These are phyloP conservation scores for Scaptomyza parva DNA, from an alignment of 2,888 invertebrate genomes.

Conservation along the genomic window DNA sequence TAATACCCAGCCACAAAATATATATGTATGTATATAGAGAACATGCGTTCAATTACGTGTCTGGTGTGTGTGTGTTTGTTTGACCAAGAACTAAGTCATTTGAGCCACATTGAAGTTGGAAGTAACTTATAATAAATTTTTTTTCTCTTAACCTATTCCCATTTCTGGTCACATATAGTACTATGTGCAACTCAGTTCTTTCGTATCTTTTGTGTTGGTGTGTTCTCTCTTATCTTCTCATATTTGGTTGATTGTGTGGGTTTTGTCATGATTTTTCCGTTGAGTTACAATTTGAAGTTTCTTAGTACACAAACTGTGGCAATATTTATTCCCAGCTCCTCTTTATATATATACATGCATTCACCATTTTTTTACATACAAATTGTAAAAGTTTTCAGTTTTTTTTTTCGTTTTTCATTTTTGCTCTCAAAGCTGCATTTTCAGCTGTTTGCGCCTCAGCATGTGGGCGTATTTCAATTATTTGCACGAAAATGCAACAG, in stretches of 20 bases:
- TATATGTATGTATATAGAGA: slow-evolving; percentile 9
- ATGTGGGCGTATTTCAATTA: slow-evolving; percentile 74
- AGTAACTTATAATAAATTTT: slow-evolving; percentile 20
- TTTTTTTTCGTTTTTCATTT: not conserved
- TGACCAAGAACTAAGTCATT: slow-evolving; percentile 42
- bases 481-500: slow-evolving; percentile 66
- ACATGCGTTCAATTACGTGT: slow-evolving; percentile 52
- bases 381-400: slow-evolving; percentile 53
- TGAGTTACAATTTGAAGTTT: slow-evolving; percentile 36
- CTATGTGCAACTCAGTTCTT: slow-evolving; percentile 31
- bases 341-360: not conserved
- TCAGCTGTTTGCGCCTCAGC: slow-evolving; percentile 23
- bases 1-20: slow-evolving; percentile 19
- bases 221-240: slow-evolving; percentile 12
- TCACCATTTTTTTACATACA: slow-evolving; percentile 25
- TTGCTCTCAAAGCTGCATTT: slow-evolving; percentile 57
- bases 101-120: slow-evolving; percentile 24
- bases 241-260: slow-evolving; percentile 35
- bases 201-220: slow-evolving; percentile 7
- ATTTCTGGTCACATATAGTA: slow-evolving; percentile 37
- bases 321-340: not conserved
- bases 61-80: slow-evolving; percentile 26
- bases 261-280: slow-evolving; percentile 35
- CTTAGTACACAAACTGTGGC: slow-evolving; percentile 7
- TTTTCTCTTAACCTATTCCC: slow-evolving; percentile 43